Conservation (phyloP, 53 echinoderm and acorn worm species). For the Paelopatides confundens region DNA sequence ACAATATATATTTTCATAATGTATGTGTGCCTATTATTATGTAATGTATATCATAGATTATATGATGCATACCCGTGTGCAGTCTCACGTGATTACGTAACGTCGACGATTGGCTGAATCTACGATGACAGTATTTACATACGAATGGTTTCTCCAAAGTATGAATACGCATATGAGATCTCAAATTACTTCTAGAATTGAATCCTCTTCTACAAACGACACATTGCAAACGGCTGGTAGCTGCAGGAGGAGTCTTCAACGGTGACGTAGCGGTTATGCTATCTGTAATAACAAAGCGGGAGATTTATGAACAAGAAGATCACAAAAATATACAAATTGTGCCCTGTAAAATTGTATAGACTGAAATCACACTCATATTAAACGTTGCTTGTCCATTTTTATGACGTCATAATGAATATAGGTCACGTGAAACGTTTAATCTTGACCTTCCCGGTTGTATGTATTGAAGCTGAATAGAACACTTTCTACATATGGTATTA, state of each 20-base stretch:
- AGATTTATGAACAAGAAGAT: too few relatives aligned
- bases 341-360: too few relatives aligned
- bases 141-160: constrained; percentile 96
- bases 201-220: constrained; percentile 93
- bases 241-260: neutral
- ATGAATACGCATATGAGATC: constrained; percentile 99
- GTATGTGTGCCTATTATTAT: too few relatives aligned
- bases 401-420: neutral
- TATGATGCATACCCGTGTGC: constrained; percentile 93
- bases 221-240: constrained; percentile 80
- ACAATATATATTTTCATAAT: too few relatives aligned
- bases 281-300: neutral
- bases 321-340: too few relatives aligned
- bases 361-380: too few relatives aligned
- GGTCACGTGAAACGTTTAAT: too few relatives aligned
- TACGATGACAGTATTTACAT: constrained; percentile 90
- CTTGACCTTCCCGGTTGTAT: too few relatives aligned
- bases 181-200: constrained; percentile 96
- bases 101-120: constrained; percentile 97
- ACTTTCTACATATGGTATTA: too few relatives aligned
- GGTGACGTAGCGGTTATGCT: constrained; percentile 24
- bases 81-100: constrained; percentile 92
- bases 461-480: too few relatives aligned
- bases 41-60: too few relatives aligned
- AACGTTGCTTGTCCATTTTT: neutral